phyloP scores from a whole-genome alignment of 2,113 vertebrate genomes.

The Hyla sarda region DNA sequence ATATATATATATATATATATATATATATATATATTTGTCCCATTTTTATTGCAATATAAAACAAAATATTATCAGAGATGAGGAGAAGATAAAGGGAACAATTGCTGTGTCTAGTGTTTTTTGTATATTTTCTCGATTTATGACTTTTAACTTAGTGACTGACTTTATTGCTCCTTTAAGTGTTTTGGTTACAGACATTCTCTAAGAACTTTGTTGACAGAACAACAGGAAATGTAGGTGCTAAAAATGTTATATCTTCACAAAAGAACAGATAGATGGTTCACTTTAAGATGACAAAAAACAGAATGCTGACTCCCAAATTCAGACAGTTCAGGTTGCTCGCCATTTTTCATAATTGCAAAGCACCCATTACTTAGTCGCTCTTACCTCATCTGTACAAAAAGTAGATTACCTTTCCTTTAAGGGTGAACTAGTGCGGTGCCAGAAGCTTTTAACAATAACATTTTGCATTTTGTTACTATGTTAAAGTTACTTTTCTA shows the following conservation, averaged over 20 bases:
- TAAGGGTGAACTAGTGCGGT: not conserved
- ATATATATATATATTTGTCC: too few species aligned
- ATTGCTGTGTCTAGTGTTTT: too few species aligned
- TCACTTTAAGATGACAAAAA: not conserved
- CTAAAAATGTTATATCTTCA: not conserved
- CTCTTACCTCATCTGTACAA: not conserved
- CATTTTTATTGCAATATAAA: too few species aligned
- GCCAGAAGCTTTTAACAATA: conserved; percentile 3
- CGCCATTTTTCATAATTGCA: conserved; percentile 8
- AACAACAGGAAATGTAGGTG: not conserved
- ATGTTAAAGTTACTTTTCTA: not conserved
- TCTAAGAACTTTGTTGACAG: not conserved
- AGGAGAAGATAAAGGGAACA: too few species aligned
- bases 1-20: too few species aligned
- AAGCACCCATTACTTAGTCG: not conserved
- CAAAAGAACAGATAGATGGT: not conserved
- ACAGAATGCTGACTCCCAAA: conserved; percentile 5
- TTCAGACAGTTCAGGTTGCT: not conserved
- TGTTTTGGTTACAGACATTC: not conserved
- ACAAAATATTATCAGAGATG: too few species aligned
- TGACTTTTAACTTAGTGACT: not conserved
- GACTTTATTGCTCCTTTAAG: not conserved
- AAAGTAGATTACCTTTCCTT: conserved; percentile 18
- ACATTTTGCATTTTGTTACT: conserved; percentile 7
- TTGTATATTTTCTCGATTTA: not conserved